A percentile compares a stretch with the other conserved stretches of the same genome.
phyloP scores from a whole-genome alignment of 2,113 vertebrate genomes.

The Seriola quinqueradiata region DNA sequence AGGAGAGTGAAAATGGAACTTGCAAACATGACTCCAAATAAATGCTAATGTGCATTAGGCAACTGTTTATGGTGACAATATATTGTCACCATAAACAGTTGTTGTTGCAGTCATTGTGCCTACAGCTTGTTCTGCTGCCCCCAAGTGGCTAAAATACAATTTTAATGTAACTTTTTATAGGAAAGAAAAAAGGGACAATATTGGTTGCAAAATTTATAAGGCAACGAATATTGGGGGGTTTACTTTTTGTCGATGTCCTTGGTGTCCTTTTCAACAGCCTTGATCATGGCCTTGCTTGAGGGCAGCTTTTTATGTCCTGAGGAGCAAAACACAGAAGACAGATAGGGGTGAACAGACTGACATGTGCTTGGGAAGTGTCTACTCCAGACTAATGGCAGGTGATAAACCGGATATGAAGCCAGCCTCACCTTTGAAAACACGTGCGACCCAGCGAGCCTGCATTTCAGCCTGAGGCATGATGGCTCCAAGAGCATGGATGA shows the following conservation, averaged over 20 bases:
- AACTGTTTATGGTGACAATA: no score
- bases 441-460: slow-evolving; percentile 90
- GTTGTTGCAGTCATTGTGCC: no score
- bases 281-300: slow-evolving; percentile 72
- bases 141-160: neutral
- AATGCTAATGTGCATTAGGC: no score
- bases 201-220: neutral
- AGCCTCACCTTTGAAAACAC: slow-evolving; percentile 88
- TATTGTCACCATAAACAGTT: no score
- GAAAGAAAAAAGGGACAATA: neutral
- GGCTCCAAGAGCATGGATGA: slow-evolving; percentile 89
- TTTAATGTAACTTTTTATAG: neutral
- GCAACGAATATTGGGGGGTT: neutral
- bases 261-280: slow-evolving; percentile 74
- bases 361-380: neutral
- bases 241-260: slow-evolving; percentile 72
- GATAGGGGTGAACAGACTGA: neutral
- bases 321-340: slow-evolving; percentile 2
- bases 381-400: no score
- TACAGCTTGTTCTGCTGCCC: neutral
- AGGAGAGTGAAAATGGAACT: no score
- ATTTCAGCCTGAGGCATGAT: slow-evolving; percentile 92
- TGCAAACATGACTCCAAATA: no score
- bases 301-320: slow-evolving; percentile 72
- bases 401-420: neutral